Evolutionary conservation across 2,797 vertebrate genomes (phyloP).

Genomic region (Geotrypetes seraphini): DNA sequence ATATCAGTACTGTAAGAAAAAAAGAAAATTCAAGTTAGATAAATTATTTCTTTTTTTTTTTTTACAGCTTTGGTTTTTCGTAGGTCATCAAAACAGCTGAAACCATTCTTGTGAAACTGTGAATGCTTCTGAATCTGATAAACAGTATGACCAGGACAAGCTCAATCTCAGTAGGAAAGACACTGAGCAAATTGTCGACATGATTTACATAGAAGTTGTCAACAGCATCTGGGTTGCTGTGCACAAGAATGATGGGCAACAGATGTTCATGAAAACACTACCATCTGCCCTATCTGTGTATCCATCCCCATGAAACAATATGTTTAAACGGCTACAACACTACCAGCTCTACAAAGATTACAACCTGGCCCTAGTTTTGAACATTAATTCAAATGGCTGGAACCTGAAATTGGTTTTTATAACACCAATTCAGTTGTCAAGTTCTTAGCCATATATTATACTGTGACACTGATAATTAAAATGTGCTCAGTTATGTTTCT

Average conservation of each 20-base stretch:
- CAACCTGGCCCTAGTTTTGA: conserved; percentile 21
- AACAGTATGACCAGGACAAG: conserved; percentile 38
- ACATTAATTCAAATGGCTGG: conserved; percentile 9
- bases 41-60: conserved; percentile 16
- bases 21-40: conserved; percentile 19
- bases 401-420: conserved; percentile 7
- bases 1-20: conserved; percentile 4
- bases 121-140: conserved; percentile 25
- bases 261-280: conserved; percentile 54
- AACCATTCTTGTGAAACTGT: conserved; percentile 17
- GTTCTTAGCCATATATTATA: conserved; percentile 12
- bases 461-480: too few species aligned
- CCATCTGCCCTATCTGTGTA: conserved; percentile 50
- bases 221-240: conserved; percentile 52
- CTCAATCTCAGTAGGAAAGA: conserved; percentile 48
- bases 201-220: conserved; percentile 52
- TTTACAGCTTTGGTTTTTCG: conserved; percentile 20
- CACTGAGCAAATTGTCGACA: conserved; percentile 54
- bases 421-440: conserved; percentile 17
- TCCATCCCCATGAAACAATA: conserved; percentile 36
- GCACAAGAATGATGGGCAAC: conserved; percentile 55
- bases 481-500: too few species aligned
- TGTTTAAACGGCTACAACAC: conserved; percentile 22
- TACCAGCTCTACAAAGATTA: conserved; percentile 28
- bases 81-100: conserved; percentile 21